Conservation (phyloP, 2,113 vertebrate genomes). For the Zosterops borbonicus region DNA sequence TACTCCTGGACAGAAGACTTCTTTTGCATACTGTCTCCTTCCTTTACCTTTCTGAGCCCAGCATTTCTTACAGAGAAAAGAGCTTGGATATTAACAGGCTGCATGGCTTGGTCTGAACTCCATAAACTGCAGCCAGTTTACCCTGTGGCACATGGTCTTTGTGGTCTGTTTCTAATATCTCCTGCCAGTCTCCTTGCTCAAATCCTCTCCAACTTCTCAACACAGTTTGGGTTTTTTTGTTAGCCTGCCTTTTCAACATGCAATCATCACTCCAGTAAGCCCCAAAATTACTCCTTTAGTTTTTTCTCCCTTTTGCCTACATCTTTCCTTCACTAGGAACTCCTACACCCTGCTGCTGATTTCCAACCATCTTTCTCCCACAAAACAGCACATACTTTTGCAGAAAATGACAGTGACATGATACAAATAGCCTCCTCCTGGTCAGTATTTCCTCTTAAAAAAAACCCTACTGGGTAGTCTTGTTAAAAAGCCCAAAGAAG, state of each 20-base stretch:
- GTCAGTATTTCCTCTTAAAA: not conserved
- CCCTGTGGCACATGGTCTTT: not conserved
- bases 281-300: not conserved
- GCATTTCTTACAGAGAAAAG: not conserved
- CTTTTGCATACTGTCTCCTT: not conserved
- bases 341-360: not conserved
- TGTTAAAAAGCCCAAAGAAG: not conserved
- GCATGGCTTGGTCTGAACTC: accelerated
- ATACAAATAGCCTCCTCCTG: not conserved
- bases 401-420: not conserved
- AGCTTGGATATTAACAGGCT: not conserved
- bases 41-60: not conserved
- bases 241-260: not conserved
- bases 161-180: not conserved
- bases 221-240: not conserved
- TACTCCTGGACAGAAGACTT: not conserved
- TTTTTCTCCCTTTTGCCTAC: not conserved
- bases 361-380: not conserved
- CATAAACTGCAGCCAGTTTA: not conserved
- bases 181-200: not conserved
- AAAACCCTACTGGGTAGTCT: not conserved
- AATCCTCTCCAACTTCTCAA: not conserved
- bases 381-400: not conserved
- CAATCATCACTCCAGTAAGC: not conserved
- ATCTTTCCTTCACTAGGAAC: not conserved